Base-by-base conservation (phyloP, 1,140 invertebrate species). In the Calycopis cecrops region DNA sequence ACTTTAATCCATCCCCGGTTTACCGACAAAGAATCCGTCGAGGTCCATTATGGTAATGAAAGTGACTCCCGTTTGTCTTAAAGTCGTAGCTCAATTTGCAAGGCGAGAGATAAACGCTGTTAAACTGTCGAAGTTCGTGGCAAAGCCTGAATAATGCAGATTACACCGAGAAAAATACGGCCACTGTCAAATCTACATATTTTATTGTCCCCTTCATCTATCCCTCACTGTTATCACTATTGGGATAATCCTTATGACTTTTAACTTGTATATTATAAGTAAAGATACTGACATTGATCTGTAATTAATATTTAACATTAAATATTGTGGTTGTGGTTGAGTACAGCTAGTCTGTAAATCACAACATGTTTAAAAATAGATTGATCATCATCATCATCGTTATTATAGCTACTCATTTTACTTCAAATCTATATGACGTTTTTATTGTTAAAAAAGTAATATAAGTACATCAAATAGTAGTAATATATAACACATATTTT, bases 71-170 rank as follows among this genome's bases (percentile, higher is more conserved):
- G 83, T 87, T 86, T 86, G 83, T 86, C 83, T 86, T 85, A 81
- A 86, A 86, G 81, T 86, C 83, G 83, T 83, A 80, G 79, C 83
- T 86, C 83, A 86, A 86, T 86, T 86, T 87, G 83, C 83, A 87
- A 83, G 80, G 74, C 76, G 81, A 77, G 76, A 87, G 83, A 87
- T 87, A 87, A 87, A 87, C 81, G 79, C 79, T 82, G 81, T 85
- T 87, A 87, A 86, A 86, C 83, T 85, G 83, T 86, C 83, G 83
- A 86, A 86, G 81, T 83, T 85, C 79, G 81, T 83, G 81, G 83
- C 81, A 83, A 80, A 83, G 83, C 76, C 81, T 86, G 83, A 86
- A 86, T 86, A 86, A 86, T 86, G 81, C 77, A 86, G 83, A 86
- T 86, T 85, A 86, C 83, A 86, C 75, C 60, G 75, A 83, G 81